phyloP scores from a whole-genome alignment of 2,797 vertebrate genomes.

The Gephyroberyx darwinii region DNA sequence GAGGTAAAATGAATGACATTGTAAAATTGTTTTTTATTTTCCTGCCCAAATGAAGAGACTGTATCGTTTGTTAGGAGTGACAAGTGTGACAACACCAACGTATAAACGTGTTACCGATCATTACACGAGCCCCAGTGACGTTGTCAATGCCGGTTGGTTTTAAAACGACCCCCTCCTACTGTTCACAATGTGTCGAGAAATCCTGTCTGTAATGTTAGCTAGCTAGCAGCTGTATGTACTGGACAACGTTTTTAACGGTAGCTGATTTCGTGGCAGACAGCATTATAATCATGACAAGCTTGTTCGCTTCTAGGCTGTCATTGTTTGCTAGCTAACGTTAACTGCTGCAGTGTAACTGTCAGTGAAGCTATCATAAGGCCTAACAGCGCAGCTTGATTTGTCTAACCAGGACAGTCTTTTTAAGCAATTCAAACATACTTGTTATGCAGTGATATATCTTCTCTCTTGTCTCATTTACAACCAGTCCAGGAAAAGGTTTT shows the following conservation, averaged over 20 bases:
- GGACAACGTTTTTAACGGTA: neutral
- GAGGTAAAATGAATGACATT: constrained; percentile 81
- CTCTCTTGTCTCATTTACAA: neutral
- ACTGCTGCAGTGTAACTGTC: constrained; percentile 53
- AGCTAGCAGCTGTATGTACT: neutral
- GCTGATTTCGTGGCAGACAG: neutral
- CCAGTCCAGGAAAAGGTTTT: no score
- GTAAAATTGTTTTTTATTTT: neutral
- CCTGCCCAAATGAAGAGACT: fast-evolving
- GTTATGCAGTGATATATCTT: neutral
- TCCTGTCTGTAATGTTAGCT: neutral
- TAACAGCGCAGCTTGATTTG: constrained; percentile 57
- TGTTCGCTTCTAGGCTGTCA: neutral
- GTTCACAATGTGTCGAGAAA: constrained; percentile 46
- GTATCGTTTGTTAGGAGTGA: neutral
- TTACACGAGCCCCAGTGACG: constrained; percentile 68
- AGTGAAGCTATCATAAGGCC: constrained; percentile 65
- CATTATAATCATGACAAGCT: neutral
- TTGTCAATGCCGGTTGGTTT: constrained; percentile 78
- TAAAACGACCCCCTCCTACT: constrained; percentile 67
- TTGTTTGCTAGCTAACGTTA: constrained; percentile 9
- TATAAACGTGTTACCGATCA: constrained; percentile 21
- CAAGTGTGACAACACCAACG: neutral
- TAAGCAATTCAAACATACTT: constrained; percentile 18
- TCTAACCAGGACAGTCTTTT: constrained; percentile 44